These are phyloP conservation scores for Leptopilina drosophilae DNA, from an alignment of 2,888 invertebrate species.

Conservation along the genomic window DNA sequence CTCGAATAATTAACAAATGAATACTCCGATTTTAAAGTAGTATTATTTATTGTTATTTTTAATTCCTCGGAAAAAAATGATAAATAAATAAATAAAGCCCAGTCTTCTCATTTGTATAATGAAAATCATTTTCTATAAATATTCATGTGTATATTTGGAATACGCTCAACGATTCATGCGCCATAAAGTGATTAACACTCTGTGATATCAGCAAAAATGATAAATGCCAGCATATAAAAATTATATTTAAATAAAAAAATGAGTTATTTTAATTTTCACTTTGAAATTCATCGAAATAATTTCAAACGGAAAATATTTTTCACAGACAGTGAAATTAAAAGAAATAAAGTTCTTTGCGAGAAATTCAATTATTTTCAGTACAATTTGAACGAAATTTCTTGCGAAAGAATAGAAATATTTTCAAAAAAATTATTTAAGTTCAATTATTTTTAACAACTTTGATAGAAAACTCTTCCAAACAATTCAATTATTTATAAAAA, in stretches of 20 bases:
- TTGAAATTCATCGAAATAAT: too few species aligned
- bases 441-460: too few species aligned
- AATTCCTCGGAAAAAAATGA: background rate
- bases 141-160: background rate
- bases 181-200: constrained; percentile 3
- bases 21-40: background rate
- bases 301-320: too few species aligned
- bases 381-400: too few species aligned
- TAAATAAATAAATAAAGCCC: background rate
- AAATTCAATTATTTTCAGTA: too few species aligned
- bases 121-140: constrained; percentile 7
- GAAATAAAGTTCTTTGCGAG: too few species aligned
- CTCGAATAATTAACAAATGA: too few species aligned
- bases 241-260: background rate
- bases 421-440: too few species aligned
- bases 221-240: background rate
- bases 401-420: too few species aligned
- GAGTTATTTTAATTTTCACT: background rate
- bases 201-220: background rate
- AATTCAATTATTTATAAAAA: too few species aligned
- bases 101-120: background rate
- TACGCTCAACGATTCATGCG: constrained; percentile 2
- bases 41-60: background rate
- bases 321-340: too few species aligned
- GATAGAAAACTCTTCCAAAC: too few species aligned